Evolutionary conservation across 2,888 invertebrate genomes (phyloP).

Genomic region (Dendrolimus houi): DNA sequence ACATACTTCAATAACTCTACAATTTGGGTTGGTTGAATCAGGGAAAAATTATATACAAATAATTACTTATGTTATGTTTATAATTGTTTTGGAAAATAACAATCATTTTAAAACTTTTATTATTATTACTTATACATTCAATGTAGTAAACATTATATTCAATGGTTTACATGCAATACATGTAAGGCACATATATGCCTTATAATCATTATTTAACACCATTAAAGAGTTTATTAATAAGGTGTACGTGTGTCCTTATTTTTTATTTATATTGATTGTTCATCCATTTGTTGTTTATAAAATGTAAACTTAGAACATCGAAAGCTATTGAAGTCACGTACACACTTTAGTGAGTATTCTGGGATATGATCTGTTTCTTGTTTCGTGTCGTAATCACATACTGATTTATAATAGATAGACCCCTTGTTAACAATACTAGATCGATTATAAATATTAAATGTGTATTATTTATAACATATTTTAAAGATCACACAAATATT

Average conservation of each 20-base stretch:
- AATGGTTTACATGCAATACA: not conserved
- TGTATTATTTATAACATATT: too few relatives aligned
- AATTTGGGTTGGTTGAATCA: too few relatives aligned
- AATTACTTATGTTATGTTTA: too few relatives aligned
- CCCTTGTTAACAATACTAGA: not conserved
- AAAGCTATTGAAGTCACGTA: slow-evolving; percentile 2
- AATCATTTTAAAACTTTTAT: too few relatives aligned
- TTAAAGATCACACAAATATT: too few relatives aligned
- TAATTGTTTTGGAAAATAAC: too few relatives aligned
- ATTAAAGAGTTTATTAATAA: not conserved
- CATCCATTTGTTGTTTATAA: slow-evolving; percentile 17
- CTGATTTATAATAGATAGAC: not conserved
- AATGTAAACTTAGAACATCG: not conserved
- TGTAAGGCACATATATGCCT: not conserved
- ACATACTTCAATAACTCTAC: too few relatives aligned
- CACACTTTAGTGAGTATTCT: slow-evolving; percentile 4
- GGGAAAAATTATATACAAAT: too few relatives aligned
- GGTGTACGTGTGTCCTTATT: not conserved
- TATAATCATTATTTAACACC: not conserved
- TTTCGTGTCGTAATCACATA: slow-evolving; percentile 3
- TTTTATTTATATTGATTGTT: slow-evolving; percentile 10
- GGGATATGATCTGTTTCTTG: slow-evolving; percentile 4
- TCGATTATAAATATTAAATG: too few relatives aligned
- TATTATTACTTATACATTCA: too few relatives aligned
- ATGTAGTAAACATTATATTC: too few relatives aligned